Evolutionary conservation across 2,888 invertebrate species (phyloP).

Genomic region (Halocaridina rubra): DNA sequence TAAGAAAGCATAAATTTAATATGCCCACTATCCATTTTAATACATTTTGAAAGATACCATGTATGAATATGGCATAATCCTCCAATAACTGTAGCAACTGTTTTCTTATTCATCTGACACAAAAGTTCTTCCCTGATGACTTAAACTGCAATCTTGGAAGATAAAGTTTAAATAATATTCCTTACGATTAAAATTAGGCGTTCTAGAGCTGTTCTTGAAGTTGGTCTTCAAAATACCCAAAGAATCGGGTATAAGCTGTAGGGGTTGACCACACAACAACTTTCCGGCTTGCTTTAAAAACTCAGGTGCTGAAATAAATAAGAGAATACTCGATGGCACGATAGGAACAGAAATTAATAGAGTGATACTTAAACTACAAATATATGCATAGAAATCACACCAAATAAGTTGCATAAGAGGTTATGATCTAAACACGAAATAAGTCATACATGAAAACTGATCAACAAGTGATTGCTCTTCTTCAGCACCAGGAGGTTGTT

Average conservation of each 20-base stretch:
- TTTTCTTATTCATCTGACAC: no score
- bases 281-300: conserved; percentile 34
- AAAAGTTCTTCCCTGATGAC: no score
- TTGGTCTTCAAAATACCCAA: background rate
- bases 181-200: background rate
- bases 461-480: background rate
- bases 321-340: no score
- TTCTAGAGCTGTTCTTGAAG: no score
- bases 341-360: no score
- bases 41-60: no score
- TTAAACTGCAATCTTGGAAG: background rate
- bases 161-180: background rate
- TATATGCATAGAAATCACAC: no score
- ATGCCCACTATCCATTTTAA: background rate
- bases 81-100: no score
- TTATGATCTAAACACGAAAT: no score
- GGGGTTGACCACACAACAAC: conserved; percentile 14
- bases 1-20: background rate
- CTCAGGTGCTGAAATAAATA: conserved; percentile 14
- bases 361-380: no score
- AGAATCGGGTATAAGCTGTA: background rate
- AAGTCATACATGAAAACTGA: background rate
- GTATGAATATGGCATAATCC: no score
- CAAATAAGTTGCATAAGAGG: no score
- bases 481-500: background rate